Conservation (phyloP, 2,113 vertebrate genomes). For the Stictonetta naevosa region DNA sequence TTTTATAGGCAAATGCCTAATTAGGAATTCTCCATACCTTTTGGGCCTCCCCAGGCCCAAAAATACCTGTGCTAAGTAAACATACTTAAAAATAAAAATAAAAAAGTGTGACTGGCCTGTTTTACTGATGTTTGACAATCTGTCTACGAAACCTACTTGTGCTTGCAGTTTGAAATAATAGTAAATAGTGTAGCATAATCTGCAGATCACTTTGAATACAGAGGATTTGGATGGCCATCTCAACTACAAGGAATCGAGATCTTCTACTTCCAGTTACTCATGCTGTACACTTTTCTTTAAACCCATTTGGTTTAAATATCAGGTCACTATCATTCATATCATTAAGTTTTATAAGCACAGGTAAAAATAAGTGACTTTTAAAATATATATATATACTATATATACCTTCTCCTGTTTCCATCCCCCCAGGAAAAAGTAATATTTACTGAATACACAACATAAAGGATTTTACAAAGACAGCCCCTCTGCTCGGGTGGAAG, state of each 20-base stretch:
- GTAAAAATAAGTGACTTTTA: not conserved
- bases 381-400: too few species aligned
- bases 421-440: not conserved
- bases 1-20: slow-evolving; percentile 36
- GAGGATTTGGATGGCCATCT: not conserved
- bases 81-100: not conserved
- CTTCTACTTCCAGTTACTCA: not conserved
- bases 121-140: not conserved
- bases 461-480: not conserved
- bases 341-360: not conserved
- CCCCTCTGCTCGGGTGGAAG: not conserved
- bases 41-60: not conserved
- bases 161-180: not conserved
- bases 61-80: slow-evolving; percentile 41
- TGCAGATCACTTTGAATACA: not conserved
- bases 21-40: slow-evolving; percentile 11
- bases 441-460: not conserved
- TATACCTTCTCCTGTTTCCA: not conserved
- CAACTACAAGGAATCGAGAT: not conserved
- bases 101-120: not conserved
- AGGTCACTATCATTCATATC: not conserved
- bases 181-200: not conserved
- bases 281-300: not conserved
- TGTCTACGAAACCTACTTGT: not conserved
- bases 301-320: not conserved